phyloP scores from a whole-genome alignment of 2,888 invertebrate species.

The Dorcus parallelipipedus region DNA sequence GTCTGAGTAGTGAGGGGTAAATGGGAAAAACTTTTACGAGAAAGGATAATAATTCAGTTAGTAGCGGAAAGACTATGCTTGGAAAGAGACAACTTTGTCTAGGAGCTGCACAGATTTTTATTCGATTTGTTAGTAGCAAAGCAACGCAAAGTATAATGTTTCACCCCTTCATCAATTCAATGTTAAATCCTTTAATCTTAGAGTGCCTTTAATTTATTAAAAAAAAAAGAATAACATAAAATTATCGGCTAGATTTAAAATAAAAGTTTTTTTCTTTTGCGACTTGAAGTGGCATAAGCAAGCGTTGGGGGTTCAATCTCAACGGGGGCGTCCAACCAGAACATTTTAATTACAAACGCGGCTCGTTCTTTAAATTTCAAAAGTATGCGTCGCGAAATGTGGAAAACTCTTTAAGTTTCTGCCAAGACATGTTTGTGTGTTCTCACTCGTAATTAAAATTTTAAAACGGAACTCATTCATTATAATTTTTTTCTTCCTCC shows the following conservation, averaged over 20 bases:
- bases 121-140: conserved; percentile 22
- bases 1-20: conserved; percentile 35
- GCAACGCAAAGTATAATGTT: neutral
- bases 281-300: conserved; percentile 20
- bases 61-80: conserved; percentile 35
- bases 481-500: neutral
- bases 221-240: too few relatives aligned
- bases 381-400: conserved; percentile 24
- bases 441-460: conserved; percentile 6
- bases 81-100: conserved; percentile 36
- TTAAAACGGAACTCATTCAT: conserved; percentile 1
- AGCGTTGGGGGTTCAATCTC: conserved; percentile 27
- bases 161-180: neutral
- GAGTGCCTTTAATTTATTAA: neutral
- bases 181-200: neutral
- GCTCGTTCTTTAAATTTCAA: conserved; percentile 29
- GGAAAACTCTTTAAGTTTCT: conserved; percentile 22
- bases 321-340: conserved; percentile 36
- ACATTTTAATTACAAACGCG: conserved; percentile 40
- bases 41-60: conserved; percentile 45
- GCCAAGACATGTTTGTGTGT: conserved; percentile 17
- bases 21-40: conserved; percentile 42
- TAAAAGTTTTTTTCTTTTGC: neutral
- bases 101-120: conserved; percentile 31
- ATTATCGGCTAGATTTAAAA: too few relatives aligned